Evolutionary conservation across 1,140 invertebrate species (phyloP).

Genomic region (Dermatophagoides farinae): DNA sequence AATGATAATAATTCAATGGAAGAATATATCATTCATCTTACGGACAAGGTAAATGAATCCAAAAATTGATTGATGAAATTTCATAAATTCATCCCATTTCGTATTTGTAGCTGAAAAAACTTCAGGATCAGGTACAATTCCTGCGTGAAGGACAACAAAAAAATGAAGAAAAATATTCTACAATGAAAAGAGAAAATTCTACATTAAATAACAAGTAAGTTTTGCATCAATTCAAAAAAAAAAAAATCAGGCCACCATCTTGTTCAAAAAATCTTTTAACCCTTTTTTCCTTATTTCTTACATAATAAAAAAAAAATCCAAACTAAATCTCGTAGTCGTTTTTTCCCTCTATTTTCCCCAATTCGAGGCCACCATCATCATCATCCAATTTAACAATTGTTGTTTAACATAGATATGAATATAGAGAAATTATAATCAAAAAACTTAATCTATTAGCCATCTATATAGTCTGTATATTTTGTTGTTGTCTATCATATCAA

Average conservation of each 20-base stretch:
- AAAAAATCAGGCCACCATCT: neutral
- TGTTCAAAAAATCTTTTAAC: neutral
- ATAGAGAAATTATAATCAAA: too few relatives aligned
- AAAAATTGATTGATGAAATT: slow-evolving; percentile 25
- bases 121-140: slow-evolving; percentile 69
- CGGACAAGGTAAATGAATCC: slow-evolving; percentile 49
- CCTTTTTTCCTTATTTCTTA: too few relatives aligned
- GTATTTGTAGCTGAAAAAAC: slow-evolving; percentile 49
- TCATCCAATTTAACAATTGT: too few relatives aligned
- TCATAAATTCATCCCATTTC: slow-evolving; percentile 30
- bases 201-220: slow-evolving; percentile 48
- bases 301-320: neutral
- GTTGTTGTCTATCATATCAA: too few relatives aligned
- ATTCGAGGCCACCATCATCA: too few relatives aligned
- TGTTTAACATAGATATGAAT: too few relatives aligned
- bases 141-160: slow-evolving; percentile 60
- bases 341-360: too few relatives aligned
- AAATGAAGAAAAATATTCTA: slow-evolving; percentile 59
- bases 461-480: too few relatives aligned
- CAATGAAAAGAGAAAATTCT: slow-evolving; percentile 72
- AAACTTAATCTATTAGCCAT: too few relatives aligned
- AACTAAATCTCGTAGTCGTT: too few relatives aligned
- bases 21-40: slow-evolving; percentile 72
- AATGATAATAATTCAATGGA: slow-evolving; percentile 56
- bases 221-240: neutral